Percentiles rank a stretch among this genome's conserved stretches.
Conservation (phyloP, 2,113 vertebrate species). For the Poecilia latipinna region DNA sequence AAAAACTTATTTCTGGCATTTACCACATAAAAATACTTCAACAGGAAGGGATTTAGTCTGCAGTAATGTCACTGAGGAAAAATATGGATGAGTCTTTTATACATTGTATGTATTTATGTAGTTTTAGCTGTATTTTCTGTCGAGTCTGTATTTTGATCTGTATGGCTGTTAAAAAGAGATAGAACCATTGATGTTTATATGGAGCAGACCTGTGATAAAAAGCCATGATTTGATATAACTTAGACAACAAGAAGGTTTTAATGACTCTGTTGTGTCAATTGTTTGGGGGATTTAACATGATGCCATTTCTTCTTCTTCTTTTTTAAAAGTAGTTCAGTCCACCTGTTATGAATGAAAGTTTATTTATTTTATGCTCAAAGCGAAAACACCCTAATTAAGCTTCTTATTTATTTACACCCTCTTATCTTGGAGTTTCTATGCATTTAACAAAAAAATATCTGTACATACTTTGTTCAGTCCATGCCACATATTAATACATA, state of each 20-base stretch:
- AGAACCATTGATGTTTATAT: conserved; percentile 5
- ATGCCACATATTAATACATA: conserved; percentile 78
- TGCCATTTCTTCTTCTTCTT: neutral
- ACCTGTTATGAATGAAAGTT: conserved; percentile 77
- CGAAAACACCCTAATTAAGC: conserved; percentile 74
- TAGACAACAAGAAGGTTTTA: conserved; percentile 27
- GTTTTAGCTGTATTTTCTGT: neutral
- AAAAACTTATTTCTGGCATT: too few species aligned
- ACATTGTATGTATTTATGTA: neutral
- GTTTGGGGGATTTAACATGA: neutral
- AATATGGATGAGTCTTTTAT: neutral
- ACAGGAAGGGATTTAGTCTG: neutral
- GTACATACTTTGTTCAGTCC: conserved; percentile 77
- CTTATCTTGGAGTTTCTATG: conserved; percentile 82
- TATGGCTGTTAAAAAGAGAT: neutral
- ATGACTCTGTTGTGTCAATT: neutral
- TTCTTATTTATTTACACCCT: conserved; percentile 83
- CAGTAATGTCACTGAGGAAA: too few species aligned
- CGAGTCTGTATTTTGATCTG: neutral
- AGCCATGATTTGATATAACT: conserved; percentile 16
- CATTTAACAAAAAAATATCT: conserved; percentile 74
- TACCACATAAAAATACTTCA: neutral
- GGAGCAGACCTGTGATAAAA: conserved; percentile 5
- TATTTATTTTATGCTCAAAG: conserved; percentile 84
- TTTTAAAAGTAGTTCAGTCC: conserved; percentile 11